Percentiles rank a stretch among this genome's conserved stretches.
These are phyloP conservation scores for Agrochola litura DNA, from an alignment of 2,888 invertebrate species.

Conservation along the genomic window DNA sequence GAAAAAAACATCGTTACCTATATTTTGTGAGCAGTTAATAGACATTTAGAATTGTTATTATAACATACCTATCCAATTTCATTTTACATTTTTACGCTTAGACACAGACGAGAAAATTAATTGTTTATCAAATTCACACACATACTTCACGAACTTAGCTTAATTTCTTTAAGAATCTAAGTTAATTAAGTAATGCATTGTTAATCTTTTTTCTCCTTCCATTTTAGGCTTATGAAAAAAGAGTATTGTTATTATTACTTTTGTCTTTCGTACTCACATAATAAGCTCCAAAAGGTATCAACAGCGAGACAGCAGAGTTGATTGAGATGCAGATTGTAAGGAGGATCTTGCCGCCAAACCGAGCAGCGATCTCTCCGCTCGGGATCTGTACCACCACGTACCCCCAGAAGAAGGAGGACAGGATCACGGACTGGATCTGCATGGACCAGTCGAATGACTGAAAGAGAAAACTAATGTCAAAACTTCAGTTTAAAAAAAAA, in stretches of 20 bases:
- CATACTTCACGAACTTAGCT: too few relatives aligned
- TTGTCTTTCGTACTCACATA: conserved; percentile 74
- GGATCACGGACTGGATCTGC: conserved; percentile 84
- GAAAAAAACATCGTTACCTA: too few relatives aligned
- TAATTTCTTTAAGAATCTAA: too few relatives aligned
- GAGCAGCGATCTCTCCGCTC: conserved; percentile 92
- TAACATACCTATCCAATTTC: too few relatives aligned
- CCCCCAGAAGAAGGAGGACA: conserved; percentile 91
- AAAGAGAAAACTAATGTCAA: neutral
- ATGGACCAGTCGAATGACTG: conserved; percentile 90
- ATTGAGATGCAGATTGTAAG: conserved; percentile 79
- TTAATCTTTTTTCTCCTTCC: too few relatives aligned
- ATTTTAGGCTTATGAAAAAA: too few relatives aligned
- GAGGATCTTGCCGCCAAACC: conserved; percentile 93
- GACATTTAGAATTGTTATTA: too few relatives aligned
- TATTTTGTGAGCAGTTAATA: too few relatives aligned
- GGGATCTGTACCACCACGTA: conserved; percentile 93
- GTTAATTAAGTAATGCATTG: too few relatives aligned
- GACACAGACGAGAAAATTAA: too few relatives aligned
- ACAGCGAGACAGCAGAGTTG: conserved; percentile 82
- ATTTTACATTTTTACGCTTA: too few relatives aligned
- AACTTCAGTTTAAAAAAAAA: neutral
- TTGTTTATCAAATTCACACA: too few relatives aligned
- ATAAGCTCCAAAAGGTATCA: conserved; percentile 76
- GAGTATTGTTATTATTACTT: neutral